Percentiles rank a stretch among this genome's conserved stretches.
phyloP scores from a whole-genome alignment of 2,113 vertebrate species.

The Galbula dea region DNA sequence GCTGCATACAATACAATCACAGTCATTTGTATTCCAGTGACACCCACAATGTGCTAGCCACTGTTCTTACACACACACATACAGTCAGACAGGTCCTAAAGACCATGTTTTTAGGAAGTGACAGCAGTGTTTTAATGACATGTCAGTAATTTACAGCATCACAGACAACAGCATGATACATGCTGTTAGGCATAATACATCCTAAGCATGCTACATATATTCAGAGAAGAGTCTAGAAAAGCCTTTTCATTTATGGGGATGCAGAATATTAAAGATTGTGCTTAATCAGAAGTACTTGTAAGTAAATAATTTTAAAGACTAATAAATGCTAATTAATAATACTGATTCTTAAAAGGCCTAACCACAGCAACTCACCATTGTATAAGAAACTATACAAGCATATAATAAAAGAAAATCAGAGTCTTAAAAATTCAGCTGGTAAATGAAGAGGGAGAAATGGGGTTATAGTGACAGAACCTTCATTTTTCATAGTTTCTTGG shows the following conservation, averaged over 20 bases:
- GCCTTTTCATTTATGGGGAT: neutral
- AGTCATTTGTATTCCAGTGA: conserved; percentile 45
- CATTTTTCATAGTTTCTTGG: neutral
- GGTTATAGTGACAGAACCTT: neutral
- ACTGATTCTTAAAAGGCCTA: neutral
- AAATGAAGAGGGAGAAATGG: neutral
- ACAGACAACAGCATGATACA: neutral
- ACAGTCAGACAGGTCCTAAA: conserved; percentile 17
- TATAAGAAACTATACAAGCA: neutral
- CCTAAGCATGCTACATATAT: neutral
- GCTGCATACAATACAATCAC: neutral
- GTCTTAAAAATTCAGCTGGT: neutral
- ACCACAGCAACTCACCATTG: neutral
- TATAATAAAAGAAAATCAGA: neutral
- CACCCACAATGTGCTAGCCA: conserved; percentile 4
- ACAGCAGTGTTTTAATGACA: conserved; percentile 32
- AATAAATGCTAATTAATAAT: neutral
- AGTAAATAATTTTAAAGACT: neutral
- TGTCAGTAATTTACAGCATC: neutral
- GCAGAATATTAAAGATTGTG: neutral
- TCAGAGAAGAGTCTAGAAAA: neutral
- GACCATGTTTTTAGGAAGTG: neutral
- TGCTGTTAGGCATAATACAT: neutral
- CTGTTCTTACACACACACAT: neutral
- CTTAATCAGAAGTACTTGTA: neutral